These are phyloP conservation scores for Pammene fasciana DNA, from an alignment of 2,888 invertebrate species.

Conservation along the genomic window DNA sequence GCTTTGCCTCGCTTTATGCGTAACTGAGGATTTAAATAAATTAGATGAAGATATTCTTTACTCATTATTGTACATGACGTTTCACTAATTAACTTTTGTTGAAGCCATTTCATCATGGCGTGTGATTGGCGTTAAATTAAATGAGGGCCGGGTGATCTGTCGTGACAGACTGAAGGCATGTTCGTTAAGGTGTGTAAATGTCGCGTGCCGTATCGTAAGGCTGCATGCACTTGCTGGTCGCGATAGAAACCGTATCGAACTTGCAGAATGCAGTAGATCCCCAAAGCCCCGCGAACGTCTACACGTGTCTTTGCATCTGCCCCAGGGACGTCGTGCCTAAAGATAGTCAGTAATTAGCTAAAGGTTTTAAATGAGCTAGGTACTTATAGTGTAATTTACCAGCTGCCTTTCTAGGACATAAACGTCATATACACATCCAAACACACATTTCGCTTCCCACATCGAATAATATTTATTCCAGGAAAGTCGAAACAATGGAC, in stretches of 20 bases:
- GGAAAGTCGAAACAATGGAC: conserved; percentile 7
- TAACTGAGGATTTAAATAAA: conserved; percentile 63
- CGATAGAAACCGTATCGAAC: conserved; percentile 65
- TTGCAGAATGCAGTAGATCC: conserved; percentile 18
- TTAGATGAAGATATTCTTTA: conserved; percentile 44
- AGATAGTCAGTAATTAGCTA: conserved; percentile 22
- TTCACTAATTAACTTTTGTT: conserved; percentile 33
- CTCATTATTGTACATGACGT: conserved; percentile 33
- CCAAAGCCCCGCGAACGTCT: too few relatives aligned
- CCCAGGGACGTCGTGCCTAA: conserved; percentile 22
- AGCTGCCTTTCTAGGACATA: conserved; percentile 13
- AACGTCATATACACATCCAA: conserved; percentile 1
- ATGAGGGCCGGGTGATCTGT: conserved; percentile 23
- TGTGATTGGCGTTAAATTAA: conserved; percentile 32
- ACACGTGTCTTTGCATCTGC: conserved; percentile 35
- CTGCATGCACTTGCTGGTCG: conserved; percentile 50
- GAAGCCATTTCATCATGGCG: background rate
- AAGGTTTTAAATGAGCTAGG: conserved; percentile 34
- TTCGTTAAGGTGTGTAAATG: conserved; percentile 55
- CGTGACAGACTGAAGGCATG: conserved; percentile 59
- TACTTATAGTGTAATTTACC: conserved; percentile 17
- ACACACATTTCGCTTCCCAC: background rate
- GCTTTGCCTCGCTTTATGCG: conserved; percentile 56
- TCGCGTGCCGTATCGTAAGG: conserved; percentile 77
- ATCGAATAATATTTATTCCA: conserved; percentile 13